Evolutionary conservation across 2,888 invertebrate species (phyloP).

Genomic region (Hofmannophila pseudospretella): DNA sequence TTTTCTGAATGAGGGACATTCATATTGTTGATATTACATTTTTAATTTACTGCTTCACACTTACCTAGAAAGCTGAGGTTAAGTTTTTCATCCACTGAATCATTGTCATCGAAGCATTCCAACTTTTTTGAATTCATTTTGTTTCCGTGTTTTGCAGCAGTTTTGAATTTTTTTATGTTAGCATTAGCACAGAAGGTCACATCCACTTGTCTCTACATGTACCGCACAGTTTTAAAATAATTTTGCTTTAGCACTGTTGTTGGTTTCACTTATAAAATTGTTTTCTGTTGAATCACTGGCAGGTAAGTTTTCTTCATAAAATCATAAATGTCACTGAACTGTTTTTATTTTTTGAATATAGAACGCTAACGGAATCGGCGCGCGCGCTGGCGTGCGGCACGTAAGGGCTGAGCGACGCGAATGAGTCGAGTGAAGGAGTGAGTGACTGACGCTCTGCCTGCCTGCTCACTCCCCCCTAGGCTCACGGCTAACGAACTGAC

Average conservation of each 20-base stretch:
- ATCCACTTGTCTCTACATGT: constrained; percentile 61
- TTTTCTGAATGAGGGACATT: constrained; percentile 9
- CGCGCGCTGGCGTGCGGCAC: constrained; percentile 49
- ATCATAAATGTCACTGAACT: constrained; percentile 30
- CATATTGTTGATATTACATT: too few species aligned
- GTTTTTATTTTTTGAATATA: constrained; percentile 50
- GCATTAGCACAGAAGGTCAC: constrained; percentile 60
- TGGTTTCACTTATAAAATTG: constrained; percentile 2
- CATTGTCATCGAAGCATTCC: constrained; percentile 66
- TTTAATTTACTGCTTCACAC: constrained; percentile 16
- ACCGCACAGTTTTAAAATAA: constrained; percentile 30
- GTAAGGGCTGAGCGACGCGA: constrained; percentile 57
- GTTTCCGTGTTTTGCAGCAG: constrained; percentile 39
- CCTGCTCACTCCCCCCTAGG: too few species aligned
- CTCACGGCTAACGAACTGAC: constrained; percentile 50
- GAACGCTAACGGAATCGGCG: constrained; percentile 41
- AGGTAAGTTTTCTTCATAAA: constrained; percentile 15
- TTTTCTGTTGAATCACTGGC: constrained; percentile 22
- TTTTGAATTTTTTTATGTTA: constrained; percentile 39
- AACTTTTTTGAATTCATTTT: constrained; percentile 74
- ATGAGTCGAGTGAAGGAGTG: constrained; percentile 53
- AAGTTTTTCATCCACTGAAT: constrained; percentile 66
- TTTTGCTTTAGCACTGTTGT: constrained; percentile 14
- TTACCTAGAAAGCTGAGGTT: constrained; percentile 75
- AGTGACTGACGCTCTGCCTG: constrained; percentile 23